These are phyloP conservation scores for Plagodis dolabraria DNA, from an alignment of 2,888 invertebrate species.

Conservation along the genomic window DNA sequence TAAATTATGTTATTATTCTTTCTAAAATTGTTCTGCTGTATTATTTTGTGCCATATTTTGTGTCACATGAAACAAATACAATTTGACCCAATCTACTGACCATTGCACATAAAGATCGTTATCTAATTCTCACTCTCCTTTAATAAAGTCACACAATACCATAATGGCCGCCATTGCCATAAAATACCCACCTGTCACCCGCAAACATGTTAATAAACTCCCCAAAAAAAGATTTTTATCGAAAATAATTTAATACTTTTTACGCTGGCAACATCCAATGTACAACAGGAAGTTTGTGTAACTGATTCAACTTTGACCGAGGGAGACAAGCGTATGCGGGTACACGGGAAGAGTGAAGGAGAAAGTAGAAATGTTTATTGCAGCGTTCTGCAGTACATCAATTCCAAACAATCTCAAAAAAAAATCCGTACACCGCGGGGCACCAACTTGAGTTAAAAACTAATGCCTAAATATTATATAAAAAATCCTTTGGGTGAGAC, in stretches of 20 bases:
- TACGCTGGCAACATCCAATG: conserved; percentile 27
- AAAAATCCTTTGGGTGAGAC: too few species aligned
- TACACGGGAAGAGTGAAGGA: conserved; percentile 9
- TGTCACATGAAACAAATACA: not conserved
- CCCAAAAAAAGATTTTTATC: conserved; percentile 34
- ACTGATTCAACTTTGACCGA: conserved; percentile 25
- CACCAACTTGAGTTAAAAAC: too few species aligned
- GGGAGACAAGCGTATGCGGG: conserved; percentile 11
- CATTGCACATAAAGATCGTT: conserved; percentile 6
- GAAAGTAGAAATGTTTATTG: not conserved
- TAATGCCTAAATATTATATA: too few species aligned
- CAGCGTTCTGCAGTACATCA: conserved; percentile 3
- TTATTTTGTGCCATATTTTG: too few species aligned
- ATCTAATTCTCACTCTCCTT: conserved; percentile 5
- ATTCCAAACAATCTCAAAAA: not conserved
- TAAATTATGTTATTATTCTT: too few species aligned
- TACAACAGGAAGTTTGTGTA: conserved; percentile 25
- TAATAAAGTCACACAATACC: conserved; percentile 7
- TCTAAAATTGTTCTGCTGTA: too few species aligned
- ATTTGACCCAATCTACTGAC: conserved; percentile 11
- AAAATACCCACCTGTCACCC: conserved; percentile 24
- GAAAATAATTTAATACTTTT: conserved; percentile 47
- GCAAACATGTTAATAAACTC: conserved; percentile 22
- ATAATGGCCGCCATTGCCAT: conserved; percentile 11
- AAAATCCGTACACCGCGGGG: not conserved